Percentiles rank a stretch among this genome's conserved stretches.
Conservation (phyloP, 1,140 invertebrate species). For the Brachystomella parvula region DNA sequence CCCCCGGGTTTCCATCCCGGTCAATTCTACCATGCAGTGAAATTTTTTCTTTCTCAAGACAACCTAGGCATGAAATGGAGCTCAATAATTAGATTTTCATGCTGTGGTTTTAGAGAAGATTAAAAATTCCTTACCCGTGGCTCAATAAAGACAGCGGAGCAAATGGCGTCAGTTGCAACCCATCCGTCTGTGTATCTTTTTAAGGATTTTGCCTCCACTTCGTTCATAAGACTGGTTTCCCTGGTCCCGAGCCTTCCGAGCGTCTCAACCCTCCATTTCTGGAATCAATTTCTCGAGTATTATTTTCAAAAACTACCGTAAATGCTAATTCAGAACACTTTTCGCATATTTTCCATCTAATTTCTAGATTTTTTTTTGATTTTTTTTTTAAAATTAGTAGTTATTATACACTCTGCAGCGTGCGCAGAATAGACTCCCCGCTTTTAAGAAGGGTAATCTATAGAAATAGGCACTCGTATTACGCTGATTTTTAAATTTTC, state of each 20-base stretch:
- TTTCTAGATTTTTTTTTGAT: background rate
- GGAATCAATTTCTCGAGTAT: background rate
- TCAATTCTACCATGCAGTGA: conserved; percentile 49
- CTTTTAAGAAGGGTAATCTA: no score
- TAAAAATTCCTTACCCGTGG: conserved; percentile 13
- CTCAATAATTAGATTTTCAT: background rate
- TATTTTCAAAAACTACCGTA: background rate
- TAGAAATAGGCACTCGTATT: no score
- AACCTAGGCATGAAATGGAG: conserved; percentile 9
- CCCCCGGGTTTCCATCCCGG: conserved; percentile 51
- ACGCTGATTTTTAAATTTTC: no score
- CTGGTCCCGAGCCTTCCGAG: conserved; percentile 44
- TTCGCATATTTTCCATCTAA: no score
- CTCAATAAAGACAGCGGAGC: conserved; percentile 48
- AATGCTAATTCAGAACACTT: background rate
- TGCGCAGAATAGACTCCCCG: background rate
- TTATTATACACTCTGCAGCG: background rate
- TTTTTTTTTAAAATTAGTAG: background rate
- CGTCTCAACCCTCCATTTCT: conserved; percentile 52
- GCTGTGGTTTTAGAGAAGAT: background rate
- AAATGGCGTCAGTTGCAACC: conserved; percentile 52
- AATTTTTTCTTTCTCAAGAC: conserved; percentile 18
- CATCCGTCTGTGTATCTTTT: conserved; percentile 41
- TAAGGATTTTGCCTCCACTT: conserved; percentile 47
- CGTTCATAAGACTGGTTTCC: conserved; percentile 48